Percentiles rank a stretch among this genome's conserved stretches.
Conservation (phyloP, 2,888 invertebrate species). For the Beris morrisii region DNA sequence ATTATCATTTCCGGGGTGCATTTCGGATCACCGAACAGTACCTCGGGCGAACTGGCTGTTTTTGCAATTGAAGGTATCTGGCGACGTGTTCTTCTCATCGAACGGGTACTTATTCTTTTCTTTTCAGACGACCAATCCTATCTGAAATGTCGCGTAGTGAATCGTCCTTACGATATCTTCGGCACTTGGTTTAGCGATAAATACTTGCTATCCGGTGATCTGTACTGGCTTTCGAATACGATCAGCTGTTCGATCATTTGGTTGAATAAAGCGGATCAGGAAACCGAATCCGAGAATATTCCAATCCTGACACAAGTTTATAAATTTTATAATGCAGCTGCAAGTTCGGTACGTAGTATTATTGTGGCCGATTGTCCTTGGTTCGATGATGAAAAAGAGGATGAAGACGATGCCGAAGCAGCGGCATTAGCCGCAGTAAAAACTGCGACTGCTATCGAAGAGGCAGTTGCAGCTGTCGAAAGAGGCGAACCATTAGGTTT, state of each 20-base stretch:
- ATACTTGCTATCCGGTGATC: slow-evolving; percentile 76
- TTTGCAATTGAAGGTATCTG: slow-evolving; percentile 47
- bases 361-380: slow-evolving; percentile 72
- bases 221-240: slow-evolving; percentile 77
- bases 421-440: slow-evolving; percentile 45
- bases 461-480: slow-evolving; percentile 42
- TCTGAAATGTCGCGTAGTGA: slow-evolving; percentile 72
- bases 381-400: slow-evolving; percentile 51
- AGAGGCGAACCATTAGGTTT: slow-evolving; percentile 40
- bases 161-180: slow-evolving; percentile 85
- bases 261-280: slow-evolving; percentile 82
- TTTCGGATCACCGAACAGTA: slow-evolving; percentile 72
- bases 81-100: too few relatives aligned
- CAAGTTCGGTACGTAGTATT: slow-evolving; percentile 75
- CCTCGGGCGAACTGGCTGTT: slow-evolving; percentile 86
- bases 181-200: slow-evolving; percentile 87
- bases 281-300: slow-evolving; percentile 75
- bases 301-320: slow-evolving; percentile 74
- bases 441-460: slow-evolving; percentile 49
- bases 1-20: slow-evolving; percentile 82
- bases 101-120: background rate
- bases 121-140: slow-evolving; percentile 64
- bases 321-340: slow-evolving; percentile 77
- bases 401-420: slow-evolving; percentile 20
- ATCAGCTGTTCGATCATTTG: slow-evolving; percentile 75